phyloP scores from a whole-genome alignment of 2,113 vertebrate species.

The Nycticebus coucang region DNA sequence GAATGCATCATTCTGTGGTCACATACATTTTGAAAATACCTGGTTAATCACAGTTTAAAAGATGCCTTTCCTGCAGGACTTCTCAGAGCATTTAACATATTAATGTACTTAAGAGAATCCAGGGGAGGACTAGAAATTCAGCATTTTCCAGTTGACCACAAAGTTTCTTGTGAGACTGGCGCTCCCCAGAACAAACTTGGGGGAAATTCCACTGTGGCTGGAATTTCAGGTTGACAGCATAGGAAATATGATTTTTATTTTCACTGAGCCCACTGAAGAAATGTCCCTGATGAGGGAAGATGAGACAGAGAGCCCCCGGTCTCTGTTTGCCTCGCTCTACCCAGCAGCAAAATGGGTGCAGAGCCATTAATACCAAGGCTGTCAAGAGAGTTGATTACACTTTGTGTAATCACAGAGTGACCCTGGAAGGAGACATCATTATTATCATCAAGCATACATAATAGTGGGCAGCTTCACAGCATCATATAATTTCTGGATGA shows the following conservation, averaged over 20 bases:
- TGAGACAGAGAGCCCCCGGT: not conserved
- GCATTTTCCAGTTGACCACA: not conserved
- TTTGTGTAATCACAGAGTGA: not conserved
- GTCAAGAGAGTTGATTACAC: not conserved
- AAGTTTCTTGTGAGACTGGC: not conserved
- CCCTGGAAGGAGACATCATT: not conserved
- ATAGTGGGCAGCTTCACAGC: not conserved
- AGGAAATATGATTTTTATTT: not conserved
- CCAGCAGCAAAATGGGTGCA: constrained; percentile 2
- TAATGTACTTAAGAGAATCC: not conserved
- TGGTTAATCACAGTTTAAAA: not conserved
- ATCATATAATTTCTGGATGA: constrained; percentile 53
- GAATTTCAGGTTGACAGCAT: not conserved
- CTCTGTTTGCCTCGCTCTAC: not conserved
- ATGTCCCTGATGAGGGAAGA: not conserved
- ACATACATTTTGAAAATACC: not conserved
- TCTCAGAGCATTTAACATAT: not conserved
- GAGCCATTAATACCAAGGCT: not conserved
- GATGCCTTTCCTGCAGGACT: not conserved
- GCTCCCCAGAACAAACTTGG: not conserved
- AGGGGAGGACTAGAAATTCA: not conserved
- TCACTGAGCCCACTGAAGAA: fast-evolving
- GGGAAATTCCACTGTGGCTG: not conserved
- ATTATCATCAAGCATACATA: constrained; percentile 40
- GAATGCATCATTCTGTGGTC: not conserved